These are phyloP conservation scores for Diorhabda carinulata DNA, from an alignment of 1,140 invertebrate genomes.

Conservation along the genomic window DNA sequence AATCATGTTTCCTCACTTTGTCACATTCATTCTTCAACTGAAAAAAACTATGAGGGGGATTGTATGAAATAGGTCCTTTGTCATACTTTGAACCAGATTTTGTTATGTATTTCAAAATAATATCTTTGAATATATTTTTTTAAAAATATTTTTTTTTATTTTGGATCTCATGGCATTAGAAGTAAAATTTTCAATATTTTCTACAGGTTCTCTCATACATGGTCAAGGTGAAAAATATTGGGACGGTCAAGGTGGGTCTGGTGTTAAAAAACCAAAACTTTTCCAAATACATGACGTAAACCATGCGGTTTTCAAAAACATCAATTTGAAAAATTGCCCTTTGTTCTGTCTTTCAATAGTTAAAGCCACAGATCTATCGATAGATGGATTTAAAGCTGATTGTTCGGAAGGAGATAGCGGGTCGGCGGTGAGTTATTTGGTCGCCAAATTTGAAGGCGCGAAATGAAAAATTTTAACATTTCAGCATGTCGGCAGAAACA, in stretches of 20 bases:
- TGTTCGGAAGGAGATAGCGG: neutral
- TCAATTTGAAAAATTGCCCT: slow-evolving; percentile 2
- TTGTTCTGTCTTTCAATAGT: neutral
- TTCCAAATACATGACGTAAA: neutral
- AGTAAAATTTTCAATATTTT: neutral
- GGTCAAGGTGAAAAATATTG: slow-evolving; percentile 6
- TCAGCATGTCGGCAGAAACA: neutral
- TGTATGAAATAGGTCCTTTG: too few relatives aligned
- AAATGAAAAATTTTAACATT: too few relatives aligned
- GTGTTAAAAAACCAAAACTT: slow-evolving; percentile 2
- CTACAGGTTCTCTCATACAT: neutral
- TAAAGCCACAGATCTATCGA: neutral
- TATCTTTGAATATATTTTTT: too few relatives aligned
- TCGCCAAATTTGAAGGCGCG: too few relatives aligned
- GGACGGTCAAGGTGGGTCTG: slow-evolving; percentile 2
- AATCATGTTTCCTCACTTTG: too few relatives aligned
- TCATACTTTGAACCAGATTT: too few relatives aligned
- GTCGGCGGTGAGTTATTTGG: too few relatives aligned
- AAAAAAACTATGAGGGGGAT: too few relatives aligned
- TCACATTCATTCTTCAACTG: too few relatives aligned
- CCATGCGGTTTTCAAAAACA: neutral
- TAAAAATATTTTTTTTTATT: too few relatives aligned
- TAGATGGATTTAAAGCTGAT: neutral
- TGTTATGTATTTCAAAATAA: too few relatives aligned
- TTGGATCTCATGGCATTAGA: too few relatives aligned